Base-by-base conservation (phyloP, 2,797 vertebrate species). In the Iguana delicatissima region DNA sequence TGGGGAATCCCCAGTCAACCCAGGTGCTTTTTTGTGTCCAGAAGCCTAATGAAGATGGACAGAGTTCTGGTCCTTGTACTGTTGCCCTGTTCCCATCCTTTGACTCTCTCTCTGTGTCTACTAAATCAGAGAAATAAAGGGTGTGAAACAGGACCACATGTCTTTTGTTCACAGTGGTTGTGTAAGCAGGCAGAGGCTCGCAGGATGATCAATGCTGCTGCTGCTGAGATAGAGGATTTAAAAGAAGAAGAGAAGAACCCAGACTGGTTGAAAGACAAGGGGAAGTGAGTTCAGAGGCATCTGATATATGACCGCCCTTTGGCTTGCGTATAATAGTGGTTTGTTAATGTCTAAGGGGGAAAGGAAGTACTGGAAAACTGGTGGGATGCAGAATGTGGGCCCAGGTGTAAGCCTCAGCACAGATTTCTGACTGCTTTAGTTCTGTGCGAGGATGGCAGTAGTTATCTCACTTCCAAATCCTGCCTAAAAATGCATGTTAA, bases 191-290 rank as follows among this genome's bases (percentile, higher is more conserved):
- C 98, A 16, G 98, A 98, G 93, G 98, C 98, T 76, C 96, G 95
- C 87, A 97, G 97, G 94, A 94, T 95, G n/a, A n/a, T 96, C 29
- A 97, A 90, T 85, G 93, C 96, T 62, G 97, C 98, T 90, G 94
- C 97, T 42, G 96, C 97, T 80, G 98, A 99, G 86, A 94, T 99
- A 89, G 85, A 96, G 52, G 98, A 99, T 89, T 97, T 99, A 90
- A 98, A 96, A 57, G 98, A 98, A 93, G 98, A 99, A n/a, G 98
- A 99, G 94, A 98, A 96, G 96, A 98, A 98, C 92, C 98, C 98
- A 46, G 98, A 99, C 2, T 99, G 99, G 99, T 93, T 99, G 76
- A 99, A 99, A 94, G 98, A 99, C 22, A 99, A 99, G 97, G 99
- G 98, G 94, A 98, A 99, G 99, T 99, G 94, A 96, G 99, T 98